phyloP scores from a whole-genome alignment of 2,888 invertebrate species.

The Notocelia uddmanniana region DNA sequence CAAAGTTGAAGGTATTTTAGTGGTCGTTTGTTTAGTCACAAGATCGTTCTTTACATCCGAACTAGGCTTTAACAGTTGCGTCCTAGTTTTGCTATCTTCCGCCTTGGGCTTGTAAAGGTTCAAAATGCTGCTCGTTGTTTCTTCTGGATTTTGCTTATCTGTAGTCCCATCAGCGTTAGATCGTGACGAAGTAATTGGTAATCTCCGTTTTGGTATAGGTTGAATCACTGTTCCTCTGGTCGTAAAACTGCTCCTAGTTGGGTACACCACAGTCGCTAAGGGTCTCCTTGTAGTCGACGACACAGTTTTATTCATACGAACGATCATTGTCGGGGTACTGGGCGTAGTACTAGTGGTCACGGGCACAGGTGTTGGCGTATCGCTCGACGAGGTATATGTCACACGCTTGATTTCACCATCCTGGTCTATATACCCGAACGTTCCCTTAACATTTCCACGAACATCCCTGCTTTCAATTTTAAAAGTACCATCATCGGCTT shows the following conservation, averaged over 20 bases:
- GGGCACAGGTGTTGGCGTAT: conserved; percentile 72
- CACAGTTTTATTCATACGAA: conserved; percentile 79
- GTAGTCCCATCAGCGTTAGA: conserved; percentile 66
- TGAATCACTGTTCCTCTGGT: conserved; percentile 88
- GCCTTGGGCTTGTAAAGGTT: conserved; percentile 71
- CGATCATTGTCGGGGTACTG: conserved; percentile 77
- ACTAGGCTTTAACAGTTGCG: conserved; percentile 74
- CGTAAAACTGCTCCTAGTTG: conserved; percentile 83
- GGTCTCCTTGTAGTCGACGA: conserved; percentile 85
- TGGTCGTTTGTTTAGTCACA: conserved; percentile 76
- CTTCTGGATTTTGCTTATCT: conserved; percentile 64
- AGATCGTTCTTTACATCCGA: conserved; percentile 69
- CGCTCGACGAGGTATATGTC: conserved; percentile 88
- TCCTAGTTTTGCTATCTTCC: conserved; percentile 68
- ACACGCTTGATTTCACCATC: conserved; percentile 92
- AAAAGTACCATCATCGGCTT: conserved; percentile 94
- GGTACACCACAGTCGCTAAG: conserved; percentile 78
- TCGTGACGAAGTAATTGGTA: conserved; percentile 65
- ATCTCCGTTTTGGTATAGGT: conserved; percentile 86
- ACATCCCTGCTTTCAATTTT: conserved; percentile 94
- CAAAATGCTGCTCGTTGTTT: conserved; percentile 70
- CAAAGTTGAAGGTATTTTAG: conserved; percentile 69
- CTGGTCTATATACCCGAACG: conserved; percentile 92
- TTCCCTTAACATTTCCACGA: conserved; percentile 92
- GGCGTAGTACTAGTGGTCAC: conserved; percentile 69